phyloP scores from a whole-genome alignment of 2,888 invertebrate genomes.

The Hirtodrosophila trivittata region DNA sequence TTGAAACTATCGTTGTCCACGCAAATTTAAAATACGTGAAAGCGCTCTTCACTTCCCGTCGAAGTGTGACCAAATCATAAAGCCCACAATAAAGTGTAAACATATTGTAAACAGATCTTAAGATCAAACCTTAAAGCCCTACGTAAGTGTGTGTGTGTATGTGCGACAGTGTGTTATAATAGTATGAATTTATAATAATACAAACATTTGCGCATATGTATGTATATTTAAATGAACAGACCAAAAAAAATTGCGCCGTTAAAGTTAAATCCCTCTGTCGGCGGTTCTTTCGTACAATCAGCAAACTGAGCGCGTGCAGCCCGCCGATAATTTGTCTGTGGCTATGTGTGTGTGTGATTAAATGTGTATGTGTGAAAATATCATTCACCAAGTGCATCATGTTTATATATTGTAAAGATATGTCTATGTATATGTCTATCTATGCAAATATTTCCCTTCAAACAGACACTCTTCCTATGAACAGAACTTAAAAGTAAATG shows the following conservation, averaged over 20 bases:
- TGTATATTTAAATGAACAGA: constrained; percentile 10
- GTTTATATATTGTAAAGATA: constrained; percentile 7
- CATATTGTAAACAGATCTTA: constrained; percentile 10
- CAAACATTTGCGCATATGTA: background rate
- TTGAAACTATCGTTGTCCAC: constrained; percentile 38
- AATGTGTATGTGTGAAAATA: constrained; percentile 18
- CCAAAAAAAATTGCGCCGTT: constrained; percentile 40
- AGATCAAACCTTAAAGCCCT: background rate
- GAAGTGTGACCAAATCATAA: constrained; percentile 1
- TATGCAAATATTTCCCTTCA: constrained; percentile 10
- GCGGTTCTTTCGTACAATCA: constrained; percentile 38
- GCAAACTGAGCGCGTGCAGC: constrained; percentile 39
- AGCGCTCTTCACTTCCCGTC: background rate
- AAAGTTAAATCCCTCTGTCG: constrained; percentile 18
- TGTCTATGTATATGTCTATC: background rate
- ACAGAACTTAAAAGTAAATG: constrained; percentile 45
- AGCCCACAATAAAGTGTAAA: constrained; percentile 16
- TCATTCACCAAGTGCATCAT: constrained; percentile 33
- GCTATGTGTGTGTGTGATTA: constrained; percentile 5
- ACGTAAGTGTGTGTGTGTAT: constrained; percentile 22
- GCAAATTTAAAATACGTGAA: constrained; percentile 24
- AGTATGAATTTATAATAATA: background rate
- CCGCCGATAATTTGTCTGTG: constrained; percentile 1
- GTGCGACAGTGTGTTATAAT: background rate
- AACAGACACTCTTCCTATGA: constrained; percentile 26